These are phyloP conservation scores for Scopus umbretta DNA, from an alignment of 2,113 vertebrate species.

Conservation along the genomic window DNA sequence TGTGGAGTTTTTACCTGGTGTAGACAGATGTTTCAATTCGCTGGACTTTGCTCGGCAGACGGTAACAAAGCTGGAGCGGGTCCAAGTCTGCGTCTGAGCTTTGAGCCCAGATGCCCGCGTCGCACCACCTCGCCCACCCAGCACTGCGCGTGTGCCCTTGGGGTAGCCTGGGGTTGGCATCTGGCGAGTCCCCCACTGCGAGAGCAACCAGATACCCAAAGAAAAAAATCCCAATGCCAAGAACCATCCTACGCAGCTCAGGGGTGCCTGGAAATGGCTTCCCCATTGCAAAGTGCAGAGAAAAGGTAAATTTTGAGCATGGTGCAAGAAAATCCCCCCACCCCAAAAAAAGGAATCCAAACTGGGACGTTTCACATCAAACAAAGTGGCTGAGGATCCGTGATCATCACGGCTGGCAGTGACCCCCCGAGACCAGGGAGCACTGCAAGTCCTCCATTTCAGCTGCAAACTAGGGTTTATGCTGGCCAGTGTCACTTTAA, in stretches of 20 bases:
- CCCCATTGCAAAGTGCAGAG: background rate
- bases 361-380: background rate
- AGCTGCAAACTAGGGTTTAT: fast-evolving
- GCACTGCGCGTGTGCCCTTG: fast-evolving
- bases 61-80: background rate
- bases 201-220: background rate
- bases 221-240: background rate
- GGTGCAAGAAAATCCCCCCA: background rate
- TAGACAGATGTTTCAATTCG: background rate
- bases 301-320: background rate
- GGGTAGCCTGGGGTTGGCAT: background rate
- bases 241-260: fast-evolving
- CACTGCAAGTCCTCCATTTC: background rate
- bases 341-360: background rate
- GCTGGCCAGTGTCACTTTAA: background rate
- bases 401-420: background rate
- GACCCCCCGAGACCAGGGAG: background rate
- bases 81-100: background rate
- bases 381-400: background rate
- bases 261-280: background rate
- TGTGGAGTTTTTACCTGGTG: background rate
- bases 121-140: background rate
- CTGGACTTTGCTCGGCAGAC: background rate
- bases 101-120: background rate
- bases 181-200: fast-evolving